These are phyloP conservation scores for Ispidina lecontei DNA, from an alignment of 2,797 vertebrate genomes.

Conservation along the genomic window DNA sequence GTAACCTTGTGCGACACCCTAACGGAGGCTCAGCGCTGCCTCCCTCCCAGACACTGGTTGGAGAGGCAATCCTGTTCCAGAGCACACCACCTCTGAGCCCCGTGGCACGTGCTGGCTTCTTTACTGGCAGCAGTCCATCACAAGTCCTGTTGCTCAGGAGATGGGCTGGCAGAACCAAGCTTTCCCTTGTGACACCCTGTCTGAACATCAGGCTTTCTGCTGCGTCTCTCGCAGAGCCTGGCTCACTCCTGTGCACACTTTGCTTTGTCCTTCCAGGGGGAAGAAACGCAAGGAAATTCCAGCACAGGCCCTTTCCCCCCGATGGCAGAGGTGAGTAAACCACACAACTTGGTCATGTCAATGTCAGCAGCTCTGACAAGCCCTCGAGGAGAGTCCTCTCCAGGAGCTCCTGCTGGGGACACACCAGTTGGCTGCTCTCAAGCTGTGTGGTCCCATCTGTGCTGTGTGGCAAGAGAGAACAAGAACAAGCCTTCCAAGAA, in stretches of 20 bases:
- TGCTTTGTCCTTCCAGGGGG: slow-evolving; percentile 75
- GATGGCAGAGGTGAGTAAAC: slow-evolving; percentile 81
- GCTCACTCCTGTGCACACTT: neutral
- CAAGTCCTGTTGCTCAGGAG: slow-evolving; percentile 49
- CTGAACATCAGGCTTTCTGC: neutral
- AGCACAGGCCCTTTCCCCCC: slow-evolving; percentile 66
- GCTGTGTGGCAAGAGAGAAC: neutral
- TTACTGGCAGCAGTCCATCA: slow-evolving; percentile 25
- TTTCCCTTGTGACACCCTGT: slow-evolving; percentile 15
- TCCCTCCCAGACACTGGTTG: neutral
- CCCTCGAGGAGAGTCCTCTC: neutral
- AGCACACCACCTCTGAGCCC: slow-evolving; percentile 42
- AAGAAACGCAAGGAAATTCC: slow-evolving; percentile 72
- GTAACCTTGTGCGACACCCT: neutral
- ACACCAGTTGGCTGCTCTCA: neutral
- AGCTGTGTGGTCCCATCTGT: neutral
- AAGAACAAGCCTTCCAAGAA: neutral
- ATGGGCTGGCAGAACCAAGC: slow-evolving; percentile 31
- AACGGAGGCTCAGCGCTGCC: neutral
- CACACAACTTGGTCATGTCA: neutral
- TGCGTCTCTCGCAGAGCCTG: neutral
- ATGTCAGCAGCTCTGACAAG: neutral
- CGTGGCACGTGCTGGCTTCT: slow-evolving; percentile 35
- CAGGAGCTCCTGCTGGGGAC: neutral
- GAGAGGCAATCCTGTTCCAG: slow-evolving; percentile 55